These are phyloP conservation scores for Emydoidea blandingii DNA, from an alignment of 2,797 vertebrate species.

Conservation along the genomic window DNA sequence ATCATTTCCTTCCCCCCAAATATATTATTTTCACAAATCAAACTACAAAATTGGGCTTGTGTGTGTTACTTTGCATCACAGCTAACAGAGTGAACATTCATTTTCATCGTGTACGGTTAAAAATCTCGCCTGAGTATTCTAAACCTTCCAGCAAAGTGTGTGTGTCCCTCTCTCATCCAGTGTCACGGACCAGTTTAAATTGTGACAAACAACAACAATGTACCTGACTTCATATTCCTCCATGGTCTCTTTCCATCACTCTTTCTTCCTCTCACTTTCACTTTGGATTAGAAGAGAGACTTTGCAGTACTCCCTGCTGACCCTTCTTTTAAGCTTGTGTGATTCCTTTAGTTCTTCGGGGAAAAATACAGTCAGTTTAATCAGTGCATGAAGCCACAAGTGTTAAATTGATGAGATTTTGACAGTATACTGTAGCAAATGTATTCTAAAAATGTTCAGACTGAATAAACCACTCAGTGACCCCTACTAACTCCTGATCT, in stretches of 20 bases:
- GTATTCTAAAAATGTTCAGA: neutral
- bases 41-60: neutral
- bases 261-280: neutral
- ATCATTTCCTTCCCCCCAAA: neutral
- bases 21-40: neutral
- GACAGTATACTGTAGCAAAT: neutral
- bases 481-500: neutral
- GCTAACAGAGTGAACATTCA: neutral
- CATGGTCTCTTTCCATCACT: neutral
- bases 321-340: neutral
- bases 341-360: neutral
- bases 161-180: neutral
- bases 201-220: neutral
- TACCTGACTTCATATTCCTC: neutral
- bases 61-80: neutral
- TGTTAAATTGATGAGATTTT: neutral
- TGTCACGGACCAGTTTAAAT: neutral
- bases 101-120: neutral
- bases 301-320: neutral
- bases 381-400: neutral
- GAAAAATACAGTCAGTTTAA: neutral
- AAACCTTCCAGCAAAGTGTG: neutral
- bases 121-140: slow-evolving; percentile 1
- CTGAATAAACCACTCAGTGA: neutral
- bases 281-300: neutral